Evolutionary conservation across 1,140 invertebrate genomes (phyloP), one percentile per base, ranked within the genome.

Genomic region (Drosophila sproati): DNA sequence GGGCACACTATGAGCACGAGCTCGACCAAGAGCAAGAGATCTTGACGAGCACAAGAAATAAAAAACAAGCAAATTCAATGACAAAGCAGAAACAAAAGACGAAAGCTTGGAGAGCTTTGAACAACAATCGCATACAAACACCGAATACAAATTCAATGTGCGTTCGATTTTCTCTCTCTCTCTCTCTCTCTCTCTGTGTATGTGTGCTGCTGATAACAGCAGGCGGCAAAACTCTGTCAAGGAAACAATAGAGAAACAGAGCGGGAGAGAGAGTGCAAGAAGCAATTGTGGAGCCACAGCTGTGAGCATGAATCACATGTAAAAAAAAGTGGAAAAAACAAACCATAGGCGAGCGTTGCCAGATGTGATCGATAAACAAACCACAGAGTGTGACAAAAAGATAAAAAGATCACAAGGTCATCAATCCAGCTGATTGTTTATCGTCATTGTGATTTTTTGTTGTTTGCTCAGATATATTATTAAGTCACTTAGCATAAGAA

Each of bases 391-490:
- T 31, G 37, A 37, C 54, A 34, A 55, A 68, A 20, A 32, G 31
- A 60, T n/a, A 8, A 8, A 12, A 7, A 60, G 37, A 37, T 32
- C 39, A 6, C 43, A 68, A 59, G 55, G 71, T 56, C 71, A 48
- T 50, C 55, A 52, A 39, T 68, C 41, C 64, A 73, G 71, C 71
- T 73, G 64, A 73, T 60, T 55, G 8, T 31, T 55, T 8, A 32
- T 43, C 45, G 29, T 31, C 31, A 45, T 50, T 51, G 47, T 51
- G 20, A 45, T 50, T 51, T 34, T 51, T 37, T 51, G 45, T 50
- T 61, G 34, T 50, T 50, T 12, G 12, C 45, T 52, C 29, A 48
- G 12, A 47, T 39, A 8, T 48, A 48, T 32, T 45, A 31, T 5
- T 28, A 12, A 56, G 8, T 50, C 34, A 50, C 20, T 35, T 45